A percentile compares a stretch with the other conserved stretches of the same genome.
These are phyloP conservation scores for Lepilemur ruficaudatus DNA, from an alignment of 2,797 vertebrate genomes.

Conservation along the genomic window DNA sequence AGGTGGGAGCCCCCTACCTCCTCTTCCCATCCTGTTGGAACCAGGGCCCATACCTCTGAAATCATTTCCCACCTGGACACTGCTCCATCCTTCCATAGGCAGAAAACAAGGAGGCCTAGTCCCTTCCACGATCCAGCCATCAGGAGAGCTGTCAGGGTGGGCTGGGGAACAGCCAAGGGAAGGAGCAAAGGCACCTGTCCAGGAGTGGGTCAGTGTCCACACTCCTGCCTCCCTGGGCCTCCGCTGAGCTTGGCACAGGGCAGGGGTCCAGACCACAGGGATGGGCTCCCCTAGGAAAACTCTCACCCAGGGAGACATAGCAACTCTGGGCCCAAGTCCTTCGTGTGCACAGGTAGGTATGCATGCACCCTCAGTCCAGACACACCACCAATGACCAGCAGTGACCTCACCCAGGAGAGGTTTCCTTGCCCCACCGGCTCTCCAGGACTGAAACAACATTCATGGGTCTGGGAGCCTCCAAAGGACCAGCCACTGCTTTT, in stretches of 20 bases:
- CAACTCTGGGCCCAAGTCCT: not conserved
- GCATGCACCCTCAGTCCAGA: fast-evolving
- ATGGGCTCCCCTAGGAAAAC: not conserved
- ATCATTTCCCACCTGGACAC: not conserved
- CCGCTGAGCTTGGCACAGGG: not conserved
- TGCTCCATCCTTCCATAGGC: not conserved
- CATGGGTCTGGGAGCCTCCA: not conserved
- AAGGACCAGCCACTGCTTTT: not conserved
- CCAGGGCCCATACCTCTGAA: not conserved
- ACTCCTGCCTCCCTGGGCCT: not conserved
- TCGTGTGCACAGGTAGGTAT: not conserved
- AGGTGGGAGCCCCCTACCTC: not conserved
- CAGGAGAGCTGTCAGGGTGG: not conserved
- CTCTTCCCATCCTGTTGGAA: not conserved
- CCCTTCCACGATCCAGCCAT: not conserved
- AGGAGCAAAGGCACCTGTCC: not conserved
- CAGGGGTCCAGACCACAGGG: not conserved
- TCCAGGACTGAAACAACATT: not conserved
- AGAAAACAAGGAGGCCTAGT: not conserved
- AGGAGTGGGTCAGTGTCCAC: not conserved
- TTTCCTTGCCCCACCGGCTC: not conserved
- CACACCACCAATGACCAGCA: not conserved
- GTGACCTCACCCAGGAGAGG: not conserved
- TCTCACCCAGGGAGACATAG: not conserved
- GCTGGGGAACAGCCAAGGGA: not conserved